Evolutionary conservation across 2,888 invertebrate genomes (phyloP), one percentile per base, ranked within the genome.

Genomic region (Agrilus mali): DNA sequence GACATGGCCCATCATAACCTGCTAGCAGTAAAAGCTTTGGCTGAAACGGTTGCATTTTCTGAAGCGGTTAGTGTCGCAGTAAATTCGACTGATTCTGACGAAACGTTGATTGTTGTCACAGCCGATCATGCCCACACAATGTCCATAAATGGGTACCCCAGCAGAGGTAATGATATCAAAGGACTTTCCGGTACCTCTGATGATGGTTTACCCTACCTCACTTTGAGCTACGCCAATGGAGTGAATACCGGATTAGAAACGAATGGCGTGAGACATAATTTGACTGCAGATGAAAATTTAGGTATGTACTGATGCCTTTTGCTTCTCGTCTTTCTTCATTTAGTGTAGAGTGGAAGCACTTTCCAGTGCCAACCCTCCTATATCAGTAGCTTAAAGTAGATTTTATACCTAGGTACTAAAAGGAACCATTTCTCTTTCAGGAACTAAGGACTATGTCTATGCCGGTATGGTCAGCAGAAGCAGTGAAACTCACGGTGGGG

Each of bases 71-170:
- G 56, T 73, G 80, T 50, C 82, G 90, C 1, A 71, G 85, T 7
- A 58, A 72, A 47, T 68, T 65, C 53, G 82, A 86, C 0, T 59
- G 69, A 41, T 60, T 75, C 0, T 49, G 65, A 76, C 37, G 84
- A 88, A 33, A 88, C 88, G 0, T 63, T 89, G 1, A 77, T 86
- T 27, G 75, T 88, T 0, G 86, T 82, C 13, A 82, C 77, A 1
- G 71, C 86, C 0, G 86, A 87, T 62, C 87, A 87, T 59, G 78
- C 83, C 0, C 86, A 86, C 54, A 82, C 83, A 0, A 78, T 87
- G 78, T 77, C 79, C 0, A 74, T 84, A 27, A 77, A 77, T 40
- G 88, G 88, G 0, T 87, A 88, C 55, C 78, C 86, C 0, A 67
- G 72, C 81, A 69, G 86, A 38, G 76, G 74, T 35, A 69, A 68